Evolutionary conservation across 1,140 invertebrate genomes (phyloP).

Genomic region (Pseudomyrmex gracilis): DNA sequence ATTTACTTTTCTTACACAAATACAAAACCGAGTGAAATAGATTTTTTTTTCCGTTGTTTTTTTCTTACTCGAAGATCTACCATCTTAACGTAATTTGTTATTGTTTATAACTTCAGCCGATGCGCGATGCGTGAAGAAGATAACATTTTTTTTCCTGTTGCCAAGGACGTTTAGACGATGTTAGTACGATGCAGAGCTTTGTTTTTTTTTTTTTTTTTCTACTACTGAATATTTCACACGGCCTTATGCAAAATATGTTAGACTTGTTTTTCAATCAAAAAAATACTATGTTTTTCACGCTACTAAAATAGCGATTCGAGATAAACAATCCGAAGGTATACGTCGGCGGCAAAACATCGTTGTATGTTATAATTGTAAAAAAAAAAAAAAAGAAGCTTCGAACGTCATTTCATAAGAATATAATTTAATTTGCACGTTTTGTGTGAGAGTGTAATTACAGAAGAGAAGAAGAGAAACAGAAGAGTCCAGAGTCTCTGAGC

Average conservation of each 20-base stretch:
- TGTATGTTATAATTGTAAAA: not conserved
- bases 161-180: constrained; percentile 1
- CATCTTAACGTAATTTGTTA: constrained; percentile 20
- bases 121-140: not conserved
- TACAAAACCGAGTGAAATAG: not conserved
- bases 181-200: not conserved
- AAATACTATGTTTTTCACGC: not conserved
- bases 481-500: too few relatives aligned
- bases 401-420: constrained; percentile 2
- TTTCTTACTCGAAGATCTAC: not conserved
- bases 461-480: too few relatives aligned
- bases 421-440: not conserved
- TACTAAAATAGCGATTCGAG: constrained; percentile 40
- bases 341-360: not conserved
- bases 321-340: not conserved
- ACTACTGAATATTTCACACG: not conserved
- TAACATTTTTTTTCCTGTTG: constrained; percentile 34
- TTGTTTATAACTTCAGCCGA: constrained; percentile 2
- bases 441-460: not conserved
- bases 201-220: not conserved
- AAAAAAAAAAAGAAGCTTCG: not conserved
- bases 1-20: not conserved
- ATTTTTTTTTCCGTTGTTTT: not conserved
- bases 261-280: too few relatives aligned
- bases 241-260: too few relatives aligned